phyloP scores from a whole-genome alignment of 2,888 invertebrate species.

The Cyclophora punctaria region DNA sequence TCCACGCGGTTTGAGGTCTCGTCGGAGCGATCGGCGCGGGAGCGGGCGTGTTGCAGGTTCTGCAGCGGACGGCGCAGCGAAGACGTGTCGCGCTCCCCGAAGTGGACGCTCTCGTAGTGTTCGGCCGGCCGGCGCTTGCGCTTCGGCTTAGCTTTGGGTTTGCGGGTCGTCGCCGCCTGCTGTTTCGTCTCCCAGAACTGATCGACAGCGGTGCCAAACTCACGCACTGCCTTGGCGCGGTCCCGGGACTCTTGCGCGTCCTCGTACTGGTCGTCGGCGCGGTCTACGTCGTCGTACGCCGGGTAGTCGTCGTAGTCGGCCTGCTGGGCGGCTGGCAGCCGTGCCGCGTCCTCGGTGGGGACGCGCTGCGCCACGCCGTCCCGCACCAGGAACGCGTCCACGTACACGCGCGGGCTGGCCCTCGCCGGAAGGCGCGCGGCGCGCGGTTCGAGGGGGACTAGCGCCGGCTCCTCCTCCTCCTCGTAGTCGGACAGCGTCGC shows the following conservation, averaged over 20 bases:
- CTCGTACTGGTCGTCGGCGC: slow-evolving; percentile 55
- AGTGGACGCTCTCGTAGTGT: slow-evolving; percentile 60
- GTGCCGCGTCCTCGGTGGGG: slow-evolving; percentile 51
- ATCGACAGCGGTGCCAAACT: slow-evolving; percentile 56
- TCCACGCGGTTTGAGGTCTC: slow-evolving; percentile 10
- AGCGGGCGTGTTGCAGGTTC: slow-evolving; percentile 36
- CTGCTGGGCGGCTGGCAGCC: slow-evolving; percentile 26
- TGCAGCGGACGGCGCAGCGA: slow-evolving; percentile 33
- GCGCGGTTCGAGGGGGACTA: slow-evolving; percentile 51
- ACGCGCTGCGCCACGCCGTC: slow-evolving; percentile 60
- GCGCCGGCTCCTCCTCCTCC: slow-evolving; percentile 19
- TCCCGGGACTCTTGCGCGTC: slow-evolving; percentile 58
- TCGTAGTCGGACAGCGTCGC: slow-evolving; percentile 22
- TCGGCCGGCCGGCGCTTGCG: slow-evolving; percentile 34
- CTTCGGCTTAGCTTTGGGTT: slow-evolving; percentile 24
- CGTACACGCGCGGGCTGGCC: slow-evolving; percentile 53
- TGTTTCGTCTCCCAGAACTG: slow-evolving; percentile 57
- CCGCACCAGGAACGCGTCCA: slow-evolving; percentile 62
- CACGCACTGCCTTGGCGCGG: slow-evolving; percentile 43
- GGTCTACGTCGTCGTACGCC: slow-evolving; percentile 41
- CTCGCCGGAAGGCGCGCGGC: slow-evolving; percentile 51
- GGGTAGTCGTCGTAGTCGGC: slow-evolving; percentile 45
- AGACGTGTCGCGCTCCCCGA: slow-evolving; percentile 52
- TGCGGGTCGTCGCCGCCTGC: no score
- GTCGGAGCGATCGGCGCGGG: slow-evolving; percentile 35